Base-by-base conservation (phyloP, 2,888 invertebrate genomes). In the Tetheella fluctuosa region DNA sequence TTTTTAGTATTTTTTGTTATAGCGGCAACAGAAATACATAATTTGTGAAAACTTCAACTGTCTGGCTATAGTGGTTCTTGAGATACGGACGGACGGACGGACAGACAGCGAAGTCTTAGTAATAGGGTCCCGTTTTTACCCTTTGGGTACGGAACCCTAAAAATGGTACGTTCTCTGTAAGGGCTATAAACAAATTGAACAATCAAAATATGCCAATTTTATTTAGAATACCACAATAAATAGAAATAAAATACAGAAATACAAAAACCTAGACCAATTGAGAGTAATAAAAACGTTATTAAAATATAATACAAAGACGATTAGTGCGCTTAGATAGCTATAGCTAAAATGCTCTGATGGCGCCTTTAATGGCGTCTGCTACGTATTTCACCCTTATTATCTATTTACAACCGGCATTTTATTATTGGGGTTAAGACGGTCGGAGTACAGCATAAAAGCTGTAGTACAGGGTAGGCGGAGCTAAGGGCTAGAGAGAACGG, bases 371-470 rank as follows among this genome's bases (percentile, higher is more conserved):
- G 86, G 86, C 81, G 89, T 89, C 91, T 88, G 82, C 83, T 80
- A 74, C 78, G 82, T 82, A 84, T 88, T 86, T 77, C 85, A 75
- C 88, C 87, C 91, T 89, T 92, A 93, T 93, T 92, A 93, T 92
- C 90, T 92, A 91, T 93, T 93, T 92, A 93, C 91, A 85, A 85
- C 91, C 90, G 85, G 83, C 92, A 92, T 93, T 92, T 93, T 92
- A 92, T 93, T 92, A 93, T 93, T 91, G 91, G 91, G 92, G 92
- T 92, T 93, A 93, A 91, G 90, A 90, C 79, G 82, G 81, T 75
- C 64, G 77, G 79, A 80, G 80, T 80, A 81, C 79, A 79, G 78
- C 73, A 85, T 88, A 87, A 88, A 88, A 85, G 83, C 77, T 81
- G 82, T 78, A 70, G 77, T 81, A 80, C 72, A 67, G 79, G 74